A percentile compares a stretch with the other conserved stretches of the same genome.
Conservation (phyloP, 2,113 vertebrate species). For the Platysternon megacephalum region DNA sequence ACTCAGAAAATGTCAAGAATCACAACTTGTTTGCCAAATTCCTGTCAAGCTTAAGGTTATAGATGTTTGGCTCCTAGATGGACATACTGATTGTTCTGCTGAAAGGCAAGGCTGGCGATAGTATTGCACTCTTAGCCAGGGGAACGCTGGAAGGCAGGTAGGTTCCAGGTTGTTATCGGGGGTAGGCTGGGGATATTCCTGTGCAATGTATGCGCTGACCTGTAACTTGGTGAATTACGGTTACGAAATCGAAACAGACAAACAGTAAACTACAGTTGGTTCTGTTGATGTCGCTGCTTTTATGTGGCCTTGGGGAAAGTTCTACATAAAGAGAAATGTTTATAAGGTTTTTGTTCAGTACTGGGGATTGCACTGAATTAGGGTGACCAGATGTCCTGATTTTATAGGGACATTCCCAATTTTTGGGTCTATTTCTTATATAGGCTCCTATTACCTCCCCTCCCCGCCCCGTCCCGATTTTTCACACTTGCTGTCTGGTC, state of each 20-base stretch:
- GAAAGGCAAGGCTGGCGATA: background rate
- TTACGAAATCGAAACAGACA: background rate
- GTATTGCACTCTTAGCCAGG: rapidly evolving
- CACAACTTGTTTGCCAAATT: background rate
- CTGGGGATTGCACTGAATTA: background rate
- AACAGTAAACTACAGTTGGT: background rate
- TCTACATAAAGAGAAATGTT: background rate
- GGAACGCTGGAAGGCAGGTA: background rate
- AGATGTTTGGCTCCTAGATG: background rate
- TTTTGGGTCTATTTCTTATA: too few relatives aligned
- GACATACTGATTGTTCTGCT: background rate
- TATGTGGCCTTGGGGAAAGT: conserved; percentile 42
- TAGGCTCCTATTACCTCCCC: too few relatives aligned
- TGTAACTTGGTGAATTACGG: rapidly evolving
- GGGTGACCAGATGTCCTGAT: too few relatives aligned
- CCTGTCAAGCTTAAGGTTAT: background rate
- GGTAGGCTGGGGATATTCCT: background rate
- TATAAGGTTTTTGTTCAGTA: background rate
- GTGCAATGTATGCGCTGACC: background rate
- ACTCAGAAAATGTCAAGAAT: conserved; percentile 50
- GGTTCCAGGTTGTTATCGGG: background rate
- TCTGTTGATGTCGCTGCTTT: background rate
- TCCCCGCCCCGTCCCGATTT: too few relatives aligned
- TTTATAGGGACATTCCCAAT: too few relatives aligned
- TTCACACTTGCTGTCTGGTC: too few relatives aligned